Base-by-base conservation (phyloP, 2,888 invertebrate genomes). In the Epirrita christyi region DNA sequence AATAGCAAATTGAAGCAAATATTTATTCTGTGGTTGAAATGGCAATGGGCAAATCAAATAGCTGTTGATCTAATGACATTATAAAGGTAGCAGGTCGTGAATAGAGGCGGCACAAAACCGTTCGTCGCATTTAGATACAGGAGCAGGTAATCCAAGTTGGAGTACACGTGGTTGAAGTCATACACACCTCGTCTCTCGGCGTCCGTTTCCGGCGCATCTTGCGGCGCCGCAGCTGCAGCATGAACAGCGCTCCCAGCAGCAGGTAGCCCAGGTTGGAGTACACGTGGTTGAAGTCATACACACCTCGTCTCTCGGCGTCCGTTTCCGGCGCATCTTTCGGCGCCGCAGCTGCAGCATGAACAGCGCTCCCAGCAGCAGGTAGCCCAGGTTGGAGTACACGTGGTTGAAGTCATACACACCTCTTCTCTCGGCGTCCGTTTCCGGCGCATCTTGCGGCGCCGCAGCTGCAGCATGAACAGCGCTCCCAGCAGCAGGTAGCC, bases 271-370 rank as follows among this genome's bases (percentile, higher is more conserved):
- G 93, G 89, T 98, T 98, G 52, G 96, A 96, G 83, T 95, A 95
- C 51, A 98, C 94, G 83, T 97, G 97, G 93, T 98, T 98, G 85
- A 97, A 97, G 80, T 97, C 96, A 44, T n/a, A n/a, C n/a, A n/a
- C 38, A 85, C 86, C 81, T 83, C 80, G 72, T 86, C 73, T 0
- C 80, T 50, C 0, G 88, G 86, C 28, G 34, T 49, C 0, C 69
- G 67, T 43, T 62, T 47, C 52, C 87, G 76, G 40, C 78, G 74
- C 63, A 54, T 41, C 60, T 75, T 73, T 34, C 89, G 80, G 43
- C 87, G 80, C 5, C 79, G 78, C 49, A 96, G 95, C 64, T 97
- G 93, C 66, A 95, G 85, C 67, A 97, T 88, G 83, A 97, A 97
- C 15, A 98, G 93, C 48, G 95, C 81, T 15, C 98, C 98, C 61